Evolutionary conservation across 2,113 vertebrate genomes (phyloP).

Genomic region (Gobio gobio): DNA sequence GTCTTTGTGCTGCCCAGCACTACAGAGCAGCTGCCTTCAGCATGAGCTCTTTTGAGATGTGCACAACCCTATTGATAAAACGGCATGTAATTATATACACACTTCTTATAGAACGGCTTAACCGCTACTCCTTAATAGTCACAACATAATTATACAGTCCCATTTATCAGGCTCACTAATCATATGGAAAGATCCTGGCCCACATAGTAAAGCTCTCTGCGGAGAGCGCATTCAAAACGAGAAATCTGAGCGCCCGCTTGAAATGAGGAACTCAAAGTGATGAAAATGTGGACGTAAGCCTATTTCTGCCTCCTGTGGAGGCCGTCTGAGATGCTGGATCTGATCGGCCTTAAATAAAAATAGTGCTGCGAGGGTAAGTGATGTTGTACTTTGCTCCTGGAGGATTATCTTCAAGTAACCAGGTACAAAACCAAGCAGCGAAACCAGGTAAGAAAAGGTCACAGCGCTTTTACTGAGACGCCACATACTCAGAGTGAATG

Average conservation of each 20-base stretch:
- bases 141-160: conserved; percentile 54
- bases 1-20: conserved; percentile 50
- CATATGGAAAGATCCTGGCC: conserved; percentile 44
- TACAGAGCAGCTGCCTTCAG: conserved; percentile 37
- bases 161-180: conserved; percentile 42
- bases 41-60: conserved; percentile 42
- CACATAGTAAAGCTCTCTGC: conserved; percentile 17
- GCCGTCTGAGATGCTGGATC: conserved; percentile 21
- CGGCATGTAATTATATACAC: conserved; percentile 55
- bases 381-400: conserved; percentile 23
- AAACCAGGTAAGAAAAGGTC: conserved; percentile 43
- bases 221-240: conserved; percentile 3
- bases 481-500: conserved; percentile 25
- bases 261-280: not conserved
- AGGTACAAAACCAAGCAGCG: conserved; percentile 26
- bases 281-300: not conserved
- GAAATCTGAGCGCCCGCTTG: not conserved
- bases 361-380: not conserved
- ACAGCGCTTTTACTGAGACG: conserved; percentile 42
- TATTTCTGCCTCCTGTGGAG: conserved; percentile 22
- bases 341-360: conserved; percentile 43
- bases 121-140: conserved; percentile 56
- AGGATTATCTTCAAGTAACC: conserved; percentile 39
- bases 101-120: conserved; percentile 50
- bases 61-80: conserved; percentile 59